These are phyloP conservation scores for Perodicticus potto DNA, from an alignment of 2,797 vertebrate genomes.

Conservation along the genomic window DNA sequence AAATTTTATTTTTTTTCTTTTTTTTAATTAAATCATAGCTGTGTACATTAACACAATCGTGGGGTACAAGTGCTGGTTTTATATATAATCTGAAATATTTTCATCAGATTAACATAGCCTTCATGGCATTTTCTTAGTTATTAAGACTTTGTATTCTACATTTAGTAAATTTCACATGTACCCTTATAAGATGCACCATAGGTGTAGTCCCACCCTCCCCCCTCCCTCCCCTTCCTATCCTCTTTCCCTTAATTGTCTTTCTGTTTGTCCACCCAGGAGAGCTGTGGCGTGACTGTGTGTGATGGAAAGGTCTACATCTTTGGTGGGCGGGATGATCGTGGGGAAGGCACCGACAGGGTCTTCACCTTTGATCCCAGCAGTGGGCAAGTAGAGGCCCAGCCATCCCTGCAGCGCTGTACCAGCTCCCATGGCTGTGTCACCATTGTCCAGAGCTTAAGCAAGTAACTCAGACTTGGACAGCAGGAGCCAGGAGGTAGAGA, in stretches of 20 bases:
- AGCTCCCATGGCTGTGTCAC: constrained; percentile 91
- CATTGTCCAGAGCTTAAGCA: constrained; percentile 85
- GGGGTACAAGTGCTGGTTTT: too few species aligned
- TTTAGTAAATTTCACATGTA: too few species aligned
- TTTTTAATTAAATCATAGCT: too few species aligned
- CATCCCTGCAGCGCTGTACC: constrained; percentile 86
- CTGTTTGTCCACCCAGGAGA: constrained; percentile 86
- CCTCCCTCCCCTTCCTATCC: too few species aligned
- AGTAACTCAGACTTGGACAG: constrained; percentile 65
- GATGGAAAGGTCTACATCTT: constrained; percentile 90
- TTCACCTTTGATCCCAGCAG: constrained; percentile 87
- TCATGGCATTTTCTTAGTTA: too few species aligned
- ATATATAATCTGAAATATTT: too few species aligned
- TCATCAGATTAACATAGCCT: too few species aligned
- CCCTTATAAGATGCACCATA: too few species aligned
- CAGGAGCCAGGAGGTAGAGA: neutral
- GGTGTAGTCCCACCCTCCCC: too few species aligned
- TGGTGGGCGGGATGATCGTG: constrained; percentile 88
- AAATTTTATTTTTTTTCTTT: too few species aligned
- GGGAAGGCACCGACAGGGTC: constrained; percentile 85
- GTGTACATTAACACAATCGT: too few species aligned
- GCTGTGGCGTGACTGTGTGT: constrained; percentile 89
- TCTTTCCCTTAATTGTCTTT: constrained; percentile 18
- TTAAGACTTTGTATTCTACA: too few species aligned
- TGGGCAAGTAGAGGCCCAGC: constrained; percentile 83